These are phyloP conservation scores for Chloromyia formosa DNA, from an alignment of 2,888 invertebrate species.

Conservation along the genomic window DNA sequence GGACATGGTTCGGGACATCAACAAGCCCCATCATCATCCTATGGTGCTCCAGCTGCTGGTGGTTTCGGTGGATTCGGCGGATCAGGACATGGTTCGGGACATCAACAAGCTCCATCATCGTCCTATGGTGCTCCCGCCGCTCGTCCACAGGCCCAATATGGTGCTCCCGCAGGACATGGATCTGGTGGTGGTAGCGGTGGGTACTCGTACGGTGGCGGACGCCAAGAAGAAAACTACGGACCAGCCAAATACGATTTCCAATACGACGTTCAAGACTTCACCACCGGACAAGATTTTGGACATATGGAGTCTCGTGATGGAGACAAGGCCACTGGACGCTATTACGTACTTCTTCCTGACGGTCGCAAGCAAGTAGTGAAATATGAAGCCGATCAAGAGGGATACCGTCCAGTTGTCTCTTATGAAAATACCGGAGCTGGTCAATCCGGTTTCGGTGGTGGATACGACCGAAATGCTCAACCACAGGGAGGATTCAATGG, in stretches of 20 bases:
- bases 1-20: conserved; percentile 62
- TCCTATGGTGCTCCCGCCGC: conserved; percentile 63
- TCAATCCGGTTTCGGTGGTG: conserved; percentile 52
- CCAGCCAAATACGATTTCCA: conserved; percentile 76
- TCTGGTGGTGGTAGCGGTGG: conserved; percentile 47
- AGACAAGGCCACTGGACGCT: conserved; percentile 70
- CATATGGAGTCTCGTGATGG: conserved; percentile 73
- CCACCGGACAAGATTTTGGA: conserved; percentile 73
- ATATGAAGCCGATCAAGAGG: conserved; percentile 75
- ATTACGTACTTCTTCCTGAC: conserved; percentile 74
- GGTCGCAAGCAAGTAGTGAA: conserved; percentile 76
- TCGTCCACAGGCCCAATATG: conserved; percentile 53
- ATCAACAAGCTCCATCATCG: conserved; percentile 61
- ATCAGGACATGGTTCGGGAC: conserved; percentile 61
- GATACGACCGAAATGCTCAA: conserved; percentile 55
- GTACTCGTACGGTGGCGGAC: conserved; percentile 58
- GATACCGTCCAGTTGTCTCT: conserved; percentile 73
- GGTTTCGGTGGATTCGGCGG: conserved; percentile 55
- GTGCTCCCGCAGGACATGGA: conserved; percentile 55
- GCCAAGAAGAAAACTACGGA: conserved; percentile 65
- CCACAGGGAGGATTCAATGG: conserved; percentile 51
- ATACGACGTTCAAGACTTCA: conserved; percentile 73
- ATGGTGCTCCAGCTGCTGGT: conserved; percentile 61
- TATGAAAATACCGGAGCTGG: conserved; percentile 70
- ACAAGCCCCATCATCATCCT: conserved; percentile 60